Evolutionary conservation across 2,797 vertebrate genomes (phyloP), one percentile per base, ranked within the genome.

Genomic region (Vespertilio murinus): DNA sequence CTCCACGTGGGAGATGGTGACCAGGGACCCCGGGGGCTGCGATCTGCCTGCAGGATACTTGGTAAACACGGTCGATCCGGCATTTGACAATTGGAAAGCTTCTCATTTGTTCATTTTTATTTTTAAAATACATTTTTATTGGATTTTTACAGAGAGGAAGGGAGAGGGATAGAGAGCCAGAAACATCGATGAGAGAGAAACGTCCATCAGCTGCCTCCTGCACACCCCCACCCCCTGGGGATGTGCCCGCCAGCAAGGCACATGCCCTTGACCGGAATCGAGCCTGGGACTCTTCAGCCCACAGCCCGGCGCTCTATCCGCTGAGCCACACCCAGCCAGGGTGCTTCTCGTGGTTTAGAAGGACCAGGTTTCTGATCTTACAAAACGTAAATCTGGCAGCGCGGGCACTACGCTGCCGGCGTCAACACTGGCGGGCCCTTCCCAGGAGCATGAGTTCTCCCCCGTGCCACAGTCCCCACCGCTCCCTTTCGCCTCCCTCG

Each of bases 401-500:
- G 59, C 1, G 5, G 52, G 61, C 40, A 42, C 1, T 30, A 7
- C 54, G 47, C 47, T 59, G 14, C 35, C 0, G 0, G 23, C 25
- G 47, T 47, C 54, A 11, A 1, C 23, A 16, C 16, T 18, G 16
- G 45, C 33, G 6, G 12, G 38, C 20, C 42, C 42, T 69, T 61
- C 1, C 40, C 3, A 0, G 1, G 20, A 64, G 28, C 20, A 12
- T 0, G 1, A 8, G 8, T n/a, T 42, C 83, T 56, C 69, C 56
- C 9, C 0, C 42, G 42, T 45, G 38, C 70, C 71, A 65, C 8
- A 35, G 83, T 80, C 47, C 11, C 59, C 75, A 30, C 70, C 45
- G 17, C 79, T 82, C 86, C 70, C 52, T 91, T 64, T 45, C 61
- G 65, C 80, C 81, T 88, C 61, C 49, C 35, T 38, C 40, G 73